phyloP scores from a whole-genome alignment of 2,888 invertebrate genomes.

The Achlya flavicornis region DNA sequence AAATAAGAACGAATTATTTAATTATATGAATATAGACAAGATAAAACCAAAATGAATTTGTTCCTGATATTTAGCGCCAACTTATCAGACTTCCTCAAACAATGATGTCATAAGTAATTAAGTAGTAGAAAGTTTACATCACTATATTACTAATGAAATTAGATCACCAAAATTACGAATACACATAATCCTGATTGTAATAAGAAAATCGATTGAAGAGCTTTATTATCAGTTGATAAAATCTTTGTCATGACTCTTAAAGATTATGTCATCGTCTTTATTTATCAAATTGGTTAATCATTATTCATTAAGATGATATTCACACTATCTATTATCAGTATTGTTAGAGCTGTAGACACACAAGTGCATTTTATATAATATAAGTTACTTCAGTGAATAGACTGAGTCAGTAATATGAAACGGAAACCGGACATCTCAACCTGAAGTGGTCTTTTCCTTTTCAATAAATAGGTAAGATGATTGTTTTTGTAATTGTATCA shows the following conservation, averaged over 20 bases:
- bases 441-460: constrained; percentile 12
- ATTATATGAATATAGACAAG: too few relatives aligned
- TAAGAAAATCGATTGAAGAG: constrained; percentile 15
- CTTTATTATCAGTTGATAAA: not conserved
- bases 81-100: constrained; percentile 29
- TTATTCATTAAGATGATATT: not conserved
- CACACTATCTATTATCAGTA: not conserved
- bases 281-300: constrained; percentile 16
- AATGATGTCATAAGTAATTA: constrained; percentile 28
- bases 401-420: constrained; percentile 7
- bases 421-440: constrained; percentile 9
- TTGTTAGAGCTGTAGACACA: not conserved
- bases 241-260: constrained; percentile 17
- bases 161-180: constrained; percentile 31
- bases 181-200: constrained; percentile 11
- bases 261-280: constrained; percentile 30
- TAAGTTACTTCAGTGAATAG: not conserved
- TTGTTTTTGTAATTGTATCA: not conserved
- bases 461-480: not conserved
- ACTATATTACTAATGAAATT: constrained; percentile 26
- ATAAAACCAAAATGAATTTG: too few relatives aligned
- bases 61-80: not conserved
- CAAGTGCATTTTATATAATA: not conserved
- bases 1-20: not conserved
- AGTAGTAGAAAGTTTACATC: constrained; percentile 28